A percentile compares a stretch with the other conserved stretches of the same genome.
Conservation (phyloP, 53 echinoderm and acorn worm species). For the Crossaster papposus region DNA sequence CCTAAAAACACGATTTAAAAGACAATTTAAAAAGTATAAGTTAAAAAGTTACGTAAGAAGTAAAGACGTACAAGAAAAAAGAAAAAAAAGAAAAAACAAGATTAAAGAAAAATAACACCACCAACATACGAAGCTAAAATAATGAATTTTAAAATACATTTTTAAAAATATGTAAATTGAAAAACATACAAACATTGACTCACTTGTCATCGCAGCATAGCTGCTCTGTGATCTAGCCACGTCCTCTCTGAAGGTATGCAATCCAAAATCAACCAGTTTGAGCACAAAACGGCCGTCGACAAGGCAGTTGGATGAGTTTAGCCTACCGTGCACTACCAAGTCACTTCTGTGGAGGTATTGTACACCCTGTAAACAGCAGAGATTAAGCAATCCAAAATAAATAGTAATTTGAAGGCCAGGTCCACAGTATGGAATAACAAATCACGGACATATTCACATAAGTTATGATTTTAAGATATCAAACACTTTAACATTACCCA, state of each 20-base stretch:
- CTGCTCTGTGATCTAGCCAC: too few relatives aligned
- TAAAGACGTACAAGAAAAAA: too few relatives aligned
- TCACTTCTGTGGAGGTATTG: conserved; percentile 77
- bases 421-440: background rate
- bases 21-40: too few relatives aligned
- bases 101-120: too few relatives aligned
- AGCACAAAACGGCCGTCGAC: conserved; percentile 92
- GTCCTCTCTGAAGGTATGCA: conserved; percentile 52
- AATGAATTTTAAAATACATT: too few relatives aligned
- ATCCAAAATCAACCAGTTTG: conserved; percentile 88
- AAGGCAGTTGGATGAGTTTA: conserved; percentile 88
- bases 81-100: too few relatives aligned
- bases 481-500: background rate
- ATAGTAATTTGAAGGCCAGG: background rate
- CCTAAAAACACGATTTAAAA: too few relatives aligned
- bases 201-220: conserved; percentile 13
- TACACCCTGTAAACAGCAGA: conserved; percentile 62
- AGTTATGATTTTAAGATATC: background rate
- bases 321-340: conserved; percentile 74
- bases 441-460: background rate
- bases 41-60: too few relatives aligned
- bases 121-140: too few relatives aligned
- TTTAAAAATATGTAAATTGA: too few relatives aligned
- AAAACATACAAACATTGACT: too few relatives aligned
- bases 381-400: background rate